These are phyloP conservation scores for Brachymystax lenok DNA, from an alignment of 2,797 vertebrate species.

Conservation along the genomic window DNA sequence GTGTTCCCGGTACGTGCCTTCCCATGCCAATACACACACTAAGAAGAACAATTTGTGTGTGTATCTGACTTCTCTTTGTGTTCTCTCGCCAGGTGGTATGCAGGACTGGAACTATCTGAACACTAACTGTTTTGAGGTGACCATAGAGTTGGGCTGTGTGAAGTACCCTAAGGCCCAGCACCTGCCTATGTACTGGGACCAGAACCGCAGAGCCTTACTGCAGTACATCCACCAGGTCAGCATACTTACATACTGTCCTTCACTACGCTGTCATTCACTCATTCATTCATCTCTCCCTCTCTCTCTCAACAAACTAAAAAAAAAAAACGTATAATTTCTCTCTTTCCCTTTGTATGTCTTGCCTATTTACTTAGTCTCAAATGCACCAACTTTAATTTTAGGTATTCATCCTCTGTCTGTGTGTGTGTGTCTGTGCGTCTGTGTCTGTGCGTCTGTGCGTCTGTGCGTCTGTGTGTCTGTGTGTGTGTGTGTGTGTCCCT, in stretches of 20 bases:
- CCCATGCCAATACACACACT: not conserved
- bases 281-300: no score
- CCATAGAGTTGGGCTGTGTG: conserved; percentile 92
- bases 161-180: conserved; percentile 88
- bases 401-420: no score
- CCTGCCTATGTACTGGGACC: conserved; percentile 88
- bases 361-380: not conserved
- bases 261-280: not conserved
- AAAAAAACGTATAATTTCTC: not conserved
- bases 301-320: no score
- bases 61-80: not conserved
- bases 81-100: conserved; percentile 86
- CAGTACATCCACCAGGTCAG: conserved; percentile 92
- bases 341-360: not conserved
- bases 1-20: conserved; percentile 82
- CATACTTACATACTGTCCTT: not conserved
- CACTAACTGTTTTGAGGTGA: conserved; percentile 98
- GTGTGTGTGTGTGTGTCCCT: not conserved
- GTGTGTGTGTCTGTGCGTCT: no score
- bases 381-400: not conserved
- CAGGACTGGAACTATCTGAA: conserved; percentile 99
- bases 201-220: conserved; percentile 86
- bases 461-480: no score
- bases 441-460: no score
- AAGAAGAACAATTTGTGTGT: not conserved